These are phyloP conservation scores for Pongo abelii DNA, from an alignment of 2,113 vertebrate species.

Conservation along the genomic window DNA sequence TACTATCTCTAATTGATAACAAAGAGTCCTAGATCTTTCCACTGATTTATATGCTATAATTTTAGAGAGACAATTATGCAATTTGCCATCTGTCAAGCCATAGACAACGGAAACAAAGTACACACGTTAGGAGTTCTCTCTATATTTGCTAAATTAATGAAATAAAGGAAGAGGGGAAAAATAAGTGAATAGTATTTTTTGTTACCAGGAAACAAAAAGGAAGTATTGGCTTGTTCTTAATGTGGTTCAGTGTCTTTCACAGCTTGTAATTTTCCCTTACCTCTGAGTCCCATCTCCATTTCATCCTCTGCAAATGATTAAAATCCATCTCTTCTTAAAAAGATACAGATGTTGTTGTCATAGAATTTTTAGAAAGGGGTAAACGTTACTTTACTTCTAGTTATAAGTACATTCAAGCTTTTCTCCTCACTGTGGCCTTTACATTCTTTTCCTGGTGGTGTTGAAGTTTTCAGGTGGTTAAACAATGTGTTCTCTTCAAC, in stretches of 20 bases:
- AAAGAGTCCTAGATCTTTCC: slow-evolving; percentile 6
- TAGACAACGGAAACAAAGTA: slow-evolving; percentile 8
- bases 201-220: not conserved
- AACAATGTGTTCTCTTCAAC: not conserved
- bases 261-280: not conserved
- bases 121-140: not conserved
- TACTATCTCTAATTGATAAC: not conserved
- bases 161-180: not conserved
- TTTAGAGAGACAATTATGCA: not conserved
- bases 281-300: not conserved
- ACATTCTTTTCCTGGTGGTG: not conserved
- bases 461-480: not conserved
- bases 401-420: not conserved
- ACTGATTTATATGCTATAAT: not conserved
- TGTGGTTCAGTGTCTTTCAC: not conserved
- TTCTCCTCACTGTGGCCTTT: not conserved
- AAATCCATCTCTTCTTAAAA: not conserved
- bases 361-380: not conserved
- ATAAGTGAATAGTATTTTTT: not conserved
- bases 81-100: not conserved
- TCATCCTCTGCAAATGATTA: not conserved
- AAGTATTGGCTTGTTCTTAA: not conserved
- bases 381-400: not conserved
- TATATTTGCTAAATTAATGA: slow-evolving; percentile 28
- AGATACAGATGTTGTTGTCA: not conserved